Evolutionary conservation across 2,797 vertebrate species (phyloP), one percentile per base, ranked within the genome.

Genomic region (Gymnoscopelus microlampas): DNA sequence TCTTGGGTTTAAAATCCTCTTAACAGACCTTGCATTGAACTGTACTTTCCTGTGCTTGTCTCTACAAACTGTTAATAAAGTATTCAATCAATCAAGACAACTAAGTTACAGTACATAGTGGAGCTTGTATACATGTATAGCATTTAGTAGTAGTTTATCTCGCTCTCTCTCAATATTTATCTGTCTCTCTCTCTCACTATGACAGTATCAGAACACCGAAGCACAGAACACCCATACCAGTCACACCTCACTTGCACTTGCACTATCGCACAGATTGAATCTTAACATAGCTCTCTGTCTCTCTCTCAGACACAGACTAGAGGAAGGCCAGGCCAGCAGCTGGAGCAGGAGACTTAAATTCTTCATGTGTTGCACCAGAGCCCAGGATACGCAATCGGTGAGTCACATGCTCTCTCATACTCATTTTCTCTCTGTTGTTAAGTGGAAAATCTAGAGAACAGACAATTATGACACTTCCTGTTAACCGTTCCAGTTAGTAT

Each of bases 241-340:
- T 5, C 23, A 29, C 23, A 29, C 67, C 5, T 59, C 32, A 4
- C 19, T 12, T 9, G 1, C 32, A 4, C 19, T 12, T 9, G 1
- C 57, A 44, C 60, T 54, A 53, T 44, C 7, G 39, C 39, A 68
- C 10, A 23, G 11, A 51, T 71, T 55, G 5, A 44, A 5, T 68
- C 19, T 9, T 65, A 5, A 73, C 0, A 8, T 0, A 60, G 4
- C 65, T 50, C n/a, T 19, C 51, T 69, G n/a, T 73, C 53, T 44
- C 32, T 48, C n/a, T 12, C 23, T 56, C 60, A 99, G 98, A 81
- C 98, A 99, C 89, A 93, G 98, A 58, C 86, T 99, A 73, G 98
- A 99, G 77, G 98, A 99, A 77, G 98, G 98, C 12, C 98, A 99
- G 82, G 97, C 98, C 88, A 99, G 96, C 92, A 99, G 97, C 90